Evolutionary conservation across 2,888 invertebrate genomes (phyloP), one percentile per base, ranked within the genome.

Genomic region (Drosophila acutilabella): DNA sequence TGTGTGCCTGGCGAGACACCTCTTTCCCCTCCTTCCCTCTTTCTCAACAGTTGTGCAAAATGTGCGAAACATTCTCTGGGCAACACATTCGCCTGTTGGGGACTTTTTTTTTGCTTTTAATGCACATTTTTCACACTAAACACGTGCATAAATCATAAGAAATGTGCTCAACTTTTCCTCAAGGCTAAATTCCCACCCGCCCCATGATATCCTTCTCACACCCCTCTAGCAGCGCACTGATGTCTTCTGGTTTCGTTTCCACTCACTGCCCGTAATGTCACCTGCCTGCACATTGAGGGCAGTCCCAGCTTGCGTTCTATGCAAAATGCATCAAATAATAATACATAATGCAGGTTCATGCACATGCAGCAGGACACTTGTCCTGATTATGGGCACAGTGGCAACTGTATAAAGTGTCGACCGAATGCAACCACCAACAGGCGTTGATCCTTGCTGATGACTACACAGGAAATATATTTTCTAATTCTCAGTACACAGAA

Each of bases 61-160:
- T 58, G 51, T 59, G 57, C 51, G 65, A 73, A 71, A 59, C 61
- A 70, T 72, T 74, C 81, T 69, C 42, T 65, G 62, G 73, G 67
- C 71, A 73, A 85, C 81, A 78, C 83, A 87, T 84, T 84, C 88
- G 71, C 81, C 40, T 30, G 41, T 71, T 47, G 44, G 57, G 74
- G 50, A 2, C 3, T 36, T 30, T 30, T 26, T 30, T 48, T 74
- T 69, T 74, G 88, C 75, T 82, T 89, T 88, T 85, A 89, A 88
- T 89, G 80, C 71, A 74, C 58, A 89, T 81, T 89, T 88, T 89
- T 88, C 80, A 82, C 89, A 89, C 85, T 80, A 82, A 89, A 89
- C 88, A 88, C 88, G 75, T 89, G 89, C 85, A 85, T 85, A 89
- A 85, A 88, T 85, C 89, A 85, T 88, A 70, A 77, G 52, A 56